Evolutionary conservation across 1,140 invertebrate species (phyloP), one percentile per base, ranked within the genome.

Genomic region (Trichonephila clavipes): DNA sequence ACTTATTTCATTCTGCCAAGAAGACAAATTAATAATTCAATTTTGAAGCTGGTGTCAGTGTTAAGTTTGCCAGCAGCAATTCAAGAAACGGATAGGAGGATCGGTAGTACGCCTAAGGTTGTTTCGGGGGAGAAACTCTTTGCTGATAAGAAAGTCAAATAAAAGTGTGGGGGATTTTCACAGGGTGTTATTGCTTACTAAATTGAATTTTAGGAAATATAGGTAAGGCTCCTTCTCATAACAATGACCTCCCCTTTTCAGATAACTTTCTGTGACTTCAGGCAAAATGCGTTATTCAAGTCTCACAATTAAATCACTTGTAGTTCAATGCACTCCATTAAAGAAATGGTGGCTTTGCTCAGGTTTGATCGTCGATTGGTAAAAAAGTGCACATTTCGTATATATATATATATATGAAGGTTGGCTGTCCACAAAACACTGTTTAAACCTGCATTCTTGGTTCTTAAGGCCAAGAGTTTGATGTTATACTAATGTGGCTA

Each of bases 81-180:
- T 69, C n/a, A 28, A 24, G 66, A 69, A 69, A 69, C 66, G n/a
- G 66, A 69, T 24, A 69, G 28, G 28, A 34, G 14, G 69, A 77
- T 77, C 69, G 34, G 28, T 77, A 8, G 18, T 34, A 40, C 14
- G 69, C 28, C 16, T 19, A 12, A 40, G 69, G 69, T 18, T 28
- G 24, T 34, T 77, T 28, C 28, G 66, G 51, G 64, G 64, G 66
- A 69, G 66, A 69, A 69, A 77, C 10, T 77, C 69, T 77, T 77
- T 77, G 28, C 69, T 40, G 28, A 77, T 12, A 28, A 77, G 28
- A 34, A 77, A 77, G 69, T 77, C 69, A 77, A 77, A 77, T 77
- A 77, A 77, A 77, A 77, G 69, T 14, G 28, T 77, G 66, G 61
- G 66, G 66, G n/a, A 69, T 21, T 69, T 69, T 69, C n/a, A 8